These are phyloP conservation scores for Cuniculus paca DNA, from an alignment of 2,797 vertebrate species.

Conservation along the genomic window DNA sequence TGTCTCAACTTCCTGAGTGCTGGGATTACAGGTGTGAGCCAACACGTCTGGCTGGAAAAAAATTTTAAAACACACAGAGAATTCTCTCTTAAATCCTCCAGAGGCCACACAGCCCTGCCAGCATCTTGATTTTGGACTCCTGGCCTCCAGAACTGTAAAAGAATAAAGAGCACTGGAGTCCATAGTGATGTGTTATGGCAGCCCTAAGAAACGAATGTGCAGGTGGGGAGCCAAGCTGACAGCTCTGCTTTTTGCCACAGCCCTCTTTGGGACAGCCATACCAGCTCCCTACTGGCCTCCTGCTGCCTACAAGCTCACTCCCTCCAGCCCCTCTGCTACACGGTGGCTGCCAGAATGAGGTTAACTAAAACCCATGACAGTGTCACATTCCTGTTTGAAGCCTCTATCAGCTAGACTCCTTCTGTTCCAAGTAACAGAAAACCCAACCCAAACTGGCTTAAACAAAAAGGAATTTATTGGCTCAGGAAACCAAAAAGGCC, in stretches of 20 bases:
- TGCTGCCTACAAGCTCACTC: background rate
- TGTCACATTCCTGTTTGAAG: constrained; percentile 58
- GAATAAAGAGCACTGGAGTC: background rate
- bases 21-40: too few species aligned
- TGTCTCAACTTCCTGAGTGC: too few species aligned
- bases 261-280: background rate
- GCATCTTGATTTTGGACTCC: background rate
- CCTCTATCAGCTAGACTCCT: constrained; percentile 1
- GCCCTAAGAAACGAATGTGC: background rate
- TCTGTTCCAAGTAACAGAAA: constrained; percentile 74
- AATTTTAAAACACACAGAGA: background rate
- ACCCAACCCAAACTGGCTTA: constrained; percentile 71
- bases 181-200: background rate
- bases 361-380: constrained; percentile 22
- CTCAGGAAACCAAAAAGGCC: constrained; percentile 63
- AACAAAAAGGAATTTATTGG: constrained; percentile 71
- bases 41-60: too few species aligned
- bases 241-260: background rate
- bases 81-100: background rate
- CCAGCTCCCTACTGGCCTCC: background rate
- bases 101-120: background rate
- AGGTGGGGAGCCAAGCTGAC: background rate
- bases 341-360: background rate
- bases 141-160: background rate
- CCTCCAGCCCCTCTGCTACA: background rate